These are phyloP conservation scores for Pyrocoelia pectoralis DNA, from an alignment of 2,888 invertebrate genomes.

Conservation along the genomic window DNA sequence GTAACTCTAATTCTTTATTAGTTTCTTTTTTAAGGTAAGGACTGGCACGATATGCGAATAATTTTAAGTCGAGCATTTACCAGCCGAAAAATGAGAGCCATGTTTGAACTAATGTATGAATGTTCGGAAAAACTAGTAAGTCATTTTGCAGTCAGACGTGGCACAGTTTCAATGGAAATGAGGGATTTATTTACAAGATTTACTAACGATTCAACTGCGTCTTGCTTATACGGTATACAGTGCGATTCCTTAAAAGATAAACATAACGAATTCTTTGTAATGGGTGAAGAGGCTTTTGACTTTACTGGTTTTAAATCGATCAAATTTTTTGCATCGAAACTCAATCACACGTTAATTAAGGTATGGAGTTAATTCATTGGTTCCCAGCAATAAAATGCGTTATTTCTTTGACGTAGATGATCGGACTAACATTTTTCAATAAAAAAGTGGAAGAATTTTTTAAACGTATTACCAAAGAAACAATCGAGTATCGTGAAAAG, in stretches of 20 bases:
- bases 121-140: not conserved
- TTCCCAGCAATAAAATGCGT: not conserved
- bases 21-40: not conserved
- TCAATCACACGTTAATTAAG: not conserved
- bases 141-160: not conserved
- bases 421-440: not conserved
- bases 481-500: not conserved
- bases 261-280: conserved; percentile 58
- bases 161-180: conserved; percentile 6
- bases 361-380: not conserved
- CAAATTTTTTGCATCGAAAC: not conserved
- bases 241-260: conserved; percentile 61
- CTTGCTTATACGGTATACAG: conserved; percentile 60
- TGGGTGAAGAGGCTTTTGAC: conserved; percentile 9
- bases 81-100: not conserved
- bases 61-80: not conserved
- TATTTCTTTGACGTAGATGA: not conserved
- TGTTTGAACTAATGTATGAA: not conserved
- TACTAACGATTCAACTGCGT: conserved; percentile 60
- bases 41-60: conserved; percentile 1
- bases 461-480: conserved; percentile 2
- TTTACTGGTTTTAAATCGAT: not conserved
- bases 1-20: not conserved
- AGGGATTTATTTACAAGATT: conserved; percentile 44
- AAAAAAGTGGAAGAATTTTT: not conserved